phyloP scores from a whole-genome alignment of 1,140 invertebrate species.

The Paracyclopina nana region DNA sequence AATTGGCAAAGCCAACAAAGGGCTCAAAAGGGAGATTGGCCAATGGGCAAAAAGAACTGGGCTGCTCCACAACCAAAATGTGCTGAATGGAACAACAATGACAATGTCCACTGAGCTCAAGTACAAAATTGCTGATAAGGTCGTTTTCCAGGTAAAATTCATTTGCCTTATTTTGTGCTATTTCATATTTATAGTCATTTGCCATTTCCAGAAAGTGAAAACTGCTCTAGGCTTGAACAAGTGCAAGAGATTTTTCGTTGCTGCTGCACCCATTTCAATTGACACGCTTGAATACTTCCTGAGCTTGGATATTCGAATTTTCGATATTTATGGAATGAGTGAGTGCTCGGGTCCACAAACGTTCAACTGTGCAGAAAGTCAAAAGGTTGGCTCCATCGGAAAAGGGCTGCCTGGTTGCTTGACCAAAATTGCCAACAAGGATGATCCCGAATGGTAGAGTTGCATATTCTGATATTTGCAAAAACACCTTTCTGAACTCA shows the following conservation, averaged over 20 bases:
- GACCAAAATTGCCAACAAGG: neutral
- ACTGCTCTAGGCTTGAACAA: neutral
- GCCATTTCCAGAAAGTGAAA: conserved; percentile 8
- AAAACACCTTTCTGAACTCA: too few species aligned
- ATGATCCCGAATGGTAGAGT: too few species aligned
- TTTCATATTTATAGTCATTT: too few species aligned
- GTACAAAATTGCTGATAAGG: neutral
- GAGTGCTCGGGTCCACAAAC: conserved; percentile 24
- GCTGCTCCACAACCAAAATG: neutral
- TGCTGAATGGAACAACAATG: neutral
- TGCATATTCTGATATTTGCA: too few species aligned
- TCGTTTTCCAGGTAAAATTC: too few species aligned
- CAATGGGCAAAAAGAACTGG: neutral
- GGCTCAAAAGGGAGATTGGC: neutral
- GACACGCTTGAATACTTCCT: conserved; percentile 69
- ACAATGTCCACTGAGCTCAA: neutral
- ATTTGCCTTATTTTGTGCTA: too few species aligned
- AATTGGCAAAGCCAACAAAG: conserved; percentile 5
- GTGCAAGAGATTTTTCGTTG: conserved; percentile 31
- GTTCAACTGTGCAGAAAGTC: conserved; percentile 9
- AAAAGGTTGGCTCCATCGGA: neutral
- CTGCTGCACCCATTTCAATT: conserved; percentile 56
- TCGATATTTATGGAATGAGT: conserved; percentile 32
- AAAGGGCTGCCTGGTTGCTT: neutral
- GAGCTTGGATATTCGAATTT: conserved; percentile 56